A percentile compares a stretch with the other conserved stretches of the same genome.
Conservation (phyloP, 2,797 vertebrate species). For the Trachops cirrhosus region DNA sequence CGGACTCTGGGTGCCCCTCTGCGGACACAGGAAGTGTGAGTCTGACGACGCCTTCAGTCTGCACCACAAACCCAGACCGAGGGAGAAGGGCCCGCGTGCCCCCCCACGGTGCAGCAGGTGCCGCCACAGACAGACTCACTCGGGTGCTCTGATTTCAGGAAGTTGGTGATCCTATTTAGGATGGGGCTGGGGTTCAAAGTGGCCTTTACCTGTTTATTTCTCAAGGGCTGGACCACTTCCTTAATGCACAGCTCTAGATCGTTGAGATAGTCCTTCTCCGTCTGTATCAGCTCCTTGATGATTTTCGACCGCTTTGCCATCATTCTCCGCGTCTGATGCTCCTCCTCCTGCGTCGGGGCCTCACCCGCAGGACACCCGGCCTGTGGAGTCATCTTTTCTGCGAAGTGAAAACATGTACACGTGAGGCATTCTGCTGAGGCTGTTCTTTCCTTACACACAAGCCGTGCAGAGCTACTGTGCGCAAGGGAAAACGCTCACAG, state of each 20-base stretch:
- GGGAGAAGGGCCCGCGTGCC: neutral
- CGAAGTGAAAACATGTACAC: constrained; percentile 8
- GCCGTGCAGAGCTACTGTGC: neutral
- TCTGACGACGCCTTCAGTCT: neutral
- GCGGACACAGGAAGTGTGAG: too few relatives aligned
- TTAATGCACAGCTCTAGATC: constrained; percentile 92
- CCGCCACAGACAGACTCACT: neutral
- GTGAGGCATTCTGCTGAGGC: neutral
- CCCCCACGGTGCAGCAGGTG: rapidly evolving
- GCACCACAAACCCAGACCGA: too few relatives aligned
- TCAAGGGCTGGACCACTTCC: constrained; percentile 93
- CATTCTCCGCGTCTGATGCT: constrained; percentile 84
- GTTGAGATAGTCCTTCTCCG: constrained; percentile 91
- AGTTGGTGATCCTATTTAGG: neutral
- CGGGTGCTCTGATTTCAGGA: neutral
- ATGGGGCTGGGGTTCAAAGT: neutral
- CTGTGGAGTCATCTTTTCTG: constrained; percentile 94
- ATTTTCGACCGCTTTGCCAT: constrained; percentile 93
- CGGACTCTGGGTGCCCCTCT: neutral
- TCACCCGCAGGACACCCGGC: constrained; percentile 72
- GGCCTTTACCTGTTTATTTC: constrained; percentile 84
- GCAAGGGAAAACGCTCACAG: neutral
- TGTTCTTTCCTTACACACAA: neutral
- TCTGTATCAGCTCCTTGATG: constrained; percentile 93
- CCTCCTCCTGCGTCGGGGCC: constrained; percentile 82